phyloP scores from a whole-genome alignment of 1,140 invertebrate genomes.

The Mylabris phalerata region DNA sequence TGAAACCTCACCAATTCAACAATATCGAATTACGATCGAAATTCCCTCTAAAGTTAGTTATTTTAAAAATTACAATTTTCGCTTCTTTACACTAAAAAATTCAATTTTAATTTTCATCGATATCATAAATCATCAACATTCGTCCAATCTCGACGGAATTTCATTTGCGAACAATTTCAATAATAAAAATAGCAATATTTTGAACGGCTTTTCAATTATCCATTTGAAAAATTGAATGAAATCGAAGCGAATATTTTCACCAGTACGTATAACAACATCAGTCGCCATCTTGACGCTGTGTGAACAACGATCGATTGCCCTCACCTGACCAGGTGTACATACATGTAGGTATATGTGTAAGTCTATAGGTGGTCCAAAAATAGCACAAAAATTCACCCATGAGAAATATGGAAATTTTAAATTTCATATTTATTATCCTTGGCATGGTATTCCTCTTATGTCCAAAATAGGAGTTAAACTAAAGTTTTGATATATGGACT shows the following conservation, averaged over 20 bases:
- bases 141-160: neutral
- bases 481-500: too few species aligned
- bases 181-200: too few species aligned
- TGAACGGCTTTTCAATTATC: neutral
- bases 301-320: conserved; percentile 5
- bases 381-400: too few species aligned
- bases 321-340: conserved; percentile 9
- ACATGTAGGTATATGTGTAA: neutral
- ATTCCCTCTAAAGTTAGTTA: too few species aligned
- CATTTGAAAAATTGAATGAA: neutral
- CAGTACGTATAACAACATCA: neutral
- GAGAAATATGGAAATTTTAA: too few species aligned
- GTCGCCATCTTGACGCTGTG: conserved; percentile 13
- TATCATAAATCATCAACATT: neutral
- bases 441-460: neutral
- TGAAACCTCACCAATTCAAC: too few species aligned
- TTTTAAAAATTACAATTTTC: too few species aligned
- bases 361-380: neutral
- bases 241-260: neutral
- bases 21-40: too few species aligned
- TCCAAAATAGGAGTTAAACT: neutral
- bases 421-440: neutral
- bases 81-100: too few species aligned
- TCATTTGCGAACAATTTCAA: neutral
- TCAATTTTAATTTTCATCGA: neutral